Evolutionary conservation across 1,140 invertebrate genomes (phyloP).

Genomic region (Papilio polyxenes): DNA sequence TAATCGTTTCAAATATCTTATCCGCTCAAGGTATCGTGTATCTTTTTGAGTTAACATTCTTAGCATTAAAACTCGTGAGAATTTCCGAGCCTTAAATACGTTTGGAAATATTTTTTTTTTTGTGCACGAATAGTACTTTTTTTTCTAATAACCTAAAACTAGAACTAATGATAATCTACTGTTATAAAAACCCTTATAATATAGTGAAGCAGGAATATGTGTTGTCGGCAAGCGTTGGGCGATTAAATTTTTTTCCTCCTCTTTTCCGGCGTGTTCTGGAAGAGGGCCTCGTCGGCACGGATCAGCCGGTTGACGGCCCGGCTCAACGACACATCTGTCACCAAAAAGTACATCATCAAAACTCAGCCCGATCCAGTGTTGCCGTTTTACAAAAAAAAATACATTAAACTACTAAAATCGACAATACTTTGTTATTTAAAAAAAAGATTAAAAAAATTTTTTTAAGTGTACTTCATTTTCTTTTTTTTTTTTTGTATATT

Average conservation of each 20-base stretch:
- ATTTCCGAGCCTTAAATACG: too few relatives aligned
- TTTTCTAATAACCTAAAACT: background rate
- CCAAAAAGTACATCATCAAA: slow-evolving; percentile 50
- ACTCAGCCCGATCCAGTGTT: background rate
- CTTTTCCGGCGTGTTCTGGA: slow-evolving; percentile 71
- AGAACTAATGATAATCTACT: background rate
- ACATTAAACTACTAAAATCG: background rate
- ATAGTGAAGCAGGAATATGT: slow-evolving; percentile 17
- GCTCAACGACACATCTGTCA: slow-evolving; percentile 75
- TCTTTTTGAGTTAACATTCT: too few relatives aligned
- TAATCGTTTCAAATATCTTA: too few relatives aligned
- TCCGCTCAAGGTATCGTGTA: too few relatives aligned
- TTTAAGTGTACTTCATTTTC: too few relatives aligned
- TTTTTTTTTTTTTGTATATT: too few relatives aligned
- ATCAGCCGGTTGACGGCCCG: slow-evolving; percentile 75
- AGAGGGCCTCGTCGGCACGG: slow-evolving; percentile 72
- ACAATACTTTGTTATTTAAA: slow-evolving; percentile 19
- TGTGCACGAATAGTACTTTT: too few relatives aligned
- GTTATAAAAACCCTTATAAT: background rate
- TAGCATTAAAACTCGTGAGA: too few relatives aligned
- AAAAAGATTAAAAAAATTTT: too few relatives aligned
- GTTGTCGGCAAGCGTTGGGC: slow-evolving; percentile 38
- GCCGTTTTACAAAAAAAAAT: background rate
- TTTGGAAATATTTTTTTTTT: too few relatives aligned
- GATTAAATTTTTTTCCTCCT: slow-evolving; percentile 77